These are phyloP conservation scores for Tinea semifulvella DNA, from an alignment of 2,888 invertebrate genomes.

Conservation along the genomic window DNA sequence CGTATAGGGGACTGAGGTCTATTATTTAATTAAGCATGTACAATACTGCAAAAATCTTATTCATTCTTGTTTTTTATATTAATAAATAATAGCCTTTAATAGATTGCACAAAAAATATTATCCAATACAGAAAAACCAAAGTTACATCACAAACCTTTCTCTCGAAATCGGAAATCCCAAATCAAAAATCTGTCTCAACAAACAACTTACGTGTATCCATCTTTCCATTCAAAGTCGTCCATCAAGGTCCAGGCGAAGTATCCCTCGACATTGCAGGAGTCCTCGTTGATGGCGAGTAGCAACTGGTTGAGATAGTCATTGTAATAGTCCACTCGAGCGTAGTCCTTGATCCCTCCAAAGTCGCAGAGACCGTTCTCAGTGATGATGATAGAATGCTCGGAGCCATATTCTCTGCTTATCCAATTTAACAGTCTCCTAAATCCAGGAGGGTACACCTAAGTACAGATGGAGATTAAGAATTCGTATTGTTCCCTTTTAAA, in stretches of 20 bases:
- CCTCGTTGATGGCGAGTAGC: slow-evolving; percentile 42
- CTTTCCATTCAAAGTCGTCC: slow-evolving; percentile 71
- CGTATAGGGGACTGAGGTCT: too few relatives aligned
- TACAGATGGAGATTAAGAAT: slow-evolving; percentile 17
- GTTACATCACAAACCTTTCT: too few relatives aligned
- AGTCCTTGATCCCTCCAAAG: slow-evolving; percentile 39
- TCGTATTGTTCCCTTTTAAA: too few relatives aligned
- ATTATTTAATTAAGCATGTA: too few relatives aligned
- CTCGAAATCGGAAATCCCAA: too few relatives aligned
- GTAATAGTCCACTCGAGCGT: slow-evolving; percentile 61
- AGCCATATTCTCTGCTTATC: slow-evolving; percentile 68
- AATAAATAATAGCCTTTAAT: too few relatives aligned
- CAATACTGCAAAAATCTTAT: too few relatives aligned
- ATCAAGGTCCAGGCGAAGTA: slow-evolving; percentile 70
- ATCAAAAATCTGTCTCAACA: too few relatives aligned
- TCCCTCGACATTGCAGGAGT: slow-evolving; percentile 52
- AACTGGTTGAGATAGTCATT: slow-evolving; percentile 54
- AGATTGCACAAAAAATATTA: too few relatives aligned
- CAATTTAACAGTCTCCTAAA: slow-evolving; percentile 70
- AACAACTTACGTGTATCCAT: slow-evolving; percentile 52
- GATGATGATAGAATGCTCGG: slow-evolving; percentile 60
- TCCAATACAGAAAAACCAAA: too few relatives aligned
- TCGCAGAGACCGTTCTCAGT: slow-evolving; percentile 70
- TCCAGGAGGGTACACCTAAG: slow-evolving; percentile 69
- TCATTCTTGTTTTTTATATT: too few relatives aligned